Evolutionary conservation across 2,888 invertebrate species (phyloP).

Genomic region (Noctua pronuba): DNA sequence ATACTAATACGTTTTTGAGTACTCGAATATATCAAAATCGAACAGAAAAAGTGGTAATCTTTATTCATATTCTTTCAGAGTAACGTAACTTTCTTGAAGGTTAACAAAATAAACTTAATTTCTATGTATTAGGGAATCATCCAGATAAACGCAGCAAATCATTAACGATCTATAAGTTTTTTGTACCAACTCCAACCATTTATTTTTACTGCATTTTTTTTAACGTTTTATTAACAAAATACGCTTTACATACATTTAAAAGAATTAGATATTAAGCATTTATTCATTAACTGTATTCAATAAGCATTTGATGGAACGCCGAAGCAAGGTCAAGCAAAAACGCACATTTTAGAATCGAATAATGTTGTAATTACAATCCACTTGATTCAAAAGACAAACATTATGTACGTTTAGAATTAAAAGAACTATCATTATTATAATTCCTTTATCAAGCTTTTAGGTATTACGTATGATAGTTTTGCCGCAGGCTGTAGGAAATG

Average conservation of each 20-base stretch:
- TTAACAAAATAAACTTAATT: neutral
- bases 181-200: neutral
- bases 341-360: neutral
- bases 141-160: slow-evolving; percentile 10
- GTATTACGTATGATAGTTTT: neutral
- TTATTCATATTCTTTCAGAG: neutral
- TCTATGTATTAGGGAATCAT: slow-evolving; percentile 6
- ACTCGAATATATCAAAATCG: neutral
- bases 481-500: slow-evolving; percentile 20
- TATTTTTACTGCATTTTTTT: neutral
- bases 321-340: neutral
- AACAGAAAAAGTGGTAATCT: neutral
- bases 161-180: neutral
- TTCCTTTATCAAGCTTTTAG: neutral
- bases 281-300: neutral
- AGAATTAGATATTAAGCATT: neutral
- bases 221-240: neutral
- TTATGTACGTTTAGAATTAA: neutral
- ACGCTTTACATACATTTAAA: neutral
- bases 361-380: neutral
- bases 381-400: neutral
- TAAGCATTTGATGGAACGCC: slow-evolving; percentile 17
- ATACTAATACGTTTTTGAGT: neutral
- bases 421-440: neutral
- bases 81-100: slow-evolving; percentile 2